These are phyloP conservation scores for Melozone crissalis DNA, from an alignment of 2,113 vertebrate genomes.

Conservation along the genomic window DNA sequence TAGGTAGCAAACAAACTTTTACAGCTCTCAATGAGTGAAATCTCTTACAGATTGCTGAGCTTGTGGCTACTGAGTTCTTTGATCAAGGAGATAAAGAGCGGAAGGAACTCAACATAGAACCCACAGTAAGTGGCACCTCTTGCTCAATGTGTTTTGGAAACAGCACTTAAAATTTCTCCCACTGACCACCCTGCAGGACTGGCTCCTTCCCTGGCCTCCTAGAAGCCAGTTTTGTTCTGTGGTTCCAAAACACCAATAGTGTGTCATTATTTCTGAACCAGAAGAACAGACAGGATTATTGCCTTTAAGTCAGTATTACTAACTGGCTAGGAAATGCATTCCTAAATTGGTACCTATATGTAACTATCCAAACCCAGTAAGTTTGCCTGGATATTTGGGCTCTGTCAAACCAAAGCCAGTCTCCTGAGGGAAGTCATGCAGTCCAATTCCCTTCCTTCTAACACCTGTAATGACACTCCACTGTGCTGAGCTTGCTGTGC, in stretches of 20 bases:
- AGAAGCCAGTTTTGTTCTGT: not conserved
- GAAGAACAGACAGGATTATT: not conserved
- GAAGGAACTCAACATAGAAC: constrained; percentile 93
- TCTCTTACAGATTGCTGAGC: constrained; percentile 89
- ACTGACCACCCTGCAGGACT: not conserved
- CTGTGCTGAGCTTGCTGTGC: not conserved
- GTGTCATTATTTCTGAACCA: not conserved
- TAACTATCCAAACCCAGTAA: not conserved
- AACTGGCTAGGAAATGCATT: not conserved
- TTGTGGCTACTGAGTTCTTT: constrained; percentile 96
- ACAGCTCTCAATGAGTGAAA: not conserved
- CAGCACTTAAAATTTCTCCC: not conserved
- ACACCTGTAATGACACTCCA: not conserved
- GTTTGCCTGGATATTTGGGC: not conserved
- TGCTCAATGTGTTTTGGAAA: not conserved
- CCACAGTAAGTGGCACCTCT: constrained; percentile 82
- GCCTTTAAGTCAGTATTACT: not conserved
- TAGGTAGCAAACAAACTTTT: not conserved
- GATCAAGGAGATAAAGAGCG: constrained; percentile 97
- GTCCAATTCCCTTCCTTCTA: not conserved
- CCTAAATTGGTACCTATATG: not conserved
- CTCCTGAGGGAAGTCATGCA: not conserved
- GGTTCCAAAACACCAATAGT: not conserved
- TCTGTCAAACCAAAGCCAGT: not conserved
- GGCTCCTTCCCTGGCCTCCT: not conserved